phyloP scores from a whole-genome alignment of 2,888 invertebrate genomes.

The Meliscaeva auricollis region DNA sequence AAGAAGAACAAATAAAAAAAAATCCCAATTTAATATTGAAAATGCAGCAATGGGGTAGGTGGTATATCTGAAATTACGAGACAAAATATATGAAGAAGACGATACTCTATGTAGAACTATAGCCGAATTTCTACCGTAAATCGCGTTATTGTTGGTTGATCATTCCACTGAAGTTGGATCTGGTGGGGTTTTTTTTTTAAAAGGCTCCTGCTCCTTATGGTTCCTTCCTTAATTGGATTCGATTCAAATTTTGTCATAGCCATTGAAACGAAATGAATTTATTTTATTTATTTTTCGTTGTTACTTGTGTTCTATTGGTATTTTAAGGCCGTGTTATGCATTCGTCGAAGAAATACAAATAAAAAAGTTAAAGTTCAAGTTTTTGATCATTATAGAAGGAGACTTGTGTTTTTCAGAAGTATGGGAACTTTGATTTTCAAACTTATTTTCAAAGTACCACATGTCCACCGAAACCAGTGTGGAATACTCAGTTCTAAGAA shows the following conservation, averaged over 20 bases:
- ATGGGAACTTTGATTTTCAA: too few species aligned
- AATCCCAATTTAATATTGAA: conserved; percentile 43
- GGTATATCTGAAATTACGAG: background rate
- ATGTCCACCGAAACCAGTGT: too few species aligned
- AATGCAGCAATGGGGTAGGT: conserved; percentile 46
- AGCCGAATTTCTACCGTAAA: conserved; percentile 36
- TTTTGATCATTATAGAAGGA: too few species aligned
- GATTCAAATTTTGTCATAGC: conserved; percentile 66
- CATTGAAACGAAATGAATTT: conserved; percentile 25
- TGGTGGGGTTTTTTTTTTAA: background rate
- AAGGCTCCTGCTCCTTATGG: conserved; percentile 16
- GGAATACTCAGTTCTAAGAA: too few species aligned
- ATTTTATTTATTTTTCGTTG: conserved; percentile 39
- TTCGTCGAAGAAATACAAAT: background rate
- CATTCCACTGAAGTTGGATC: background rate
- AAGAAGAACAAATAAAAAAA: background rate
- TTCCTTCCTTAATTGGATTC: conserved; percentile 61
- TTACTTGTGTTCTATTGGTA: conserved; percentile 22
- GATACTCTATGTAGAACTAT: background rate
- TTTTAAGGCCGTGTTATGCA: background rate
- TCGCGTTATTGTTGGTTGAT: conserved; percentile 38
- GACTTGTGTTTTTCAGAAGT: too few species aligned
- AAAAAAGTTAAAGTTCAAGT: background rate
- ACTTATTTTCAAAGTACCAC: too few species aligned
- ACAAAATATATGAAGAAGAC: conserved; percentile 15